Percentiles rank a stretch among this genome's conserved stretches.
These are phyloP conservation scores for Rallus limicola DNA, from an alignment of 2,113 vertebrate species.

Conservation along the genomic window DNA sequence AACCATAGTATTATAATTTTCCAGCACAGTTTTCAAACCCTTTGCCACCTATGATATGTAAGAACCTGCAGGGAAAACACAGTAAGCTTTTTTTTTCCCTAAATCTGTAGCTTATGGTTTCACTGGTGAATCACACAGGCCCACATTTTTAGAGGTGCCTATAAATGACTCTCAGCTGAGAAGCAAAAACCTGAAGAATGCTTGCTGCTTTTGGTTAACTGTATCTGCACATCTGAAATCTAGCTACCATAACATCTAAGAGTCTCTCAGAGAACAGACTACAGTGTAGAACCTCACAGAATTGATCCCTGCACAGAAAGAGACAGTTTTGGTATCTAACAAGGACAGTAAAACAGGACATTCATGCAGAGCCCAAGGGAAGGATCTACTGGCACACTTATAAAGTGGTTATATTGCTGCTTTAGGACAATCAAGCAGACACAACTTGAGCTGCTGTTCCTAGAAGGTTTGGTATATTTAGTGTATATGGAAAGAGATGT, in stretches of 20 bases:
- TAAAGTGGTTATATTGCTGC: background rate
- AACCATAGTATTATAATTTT: background rate
- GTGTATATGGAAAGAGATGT: background rate
- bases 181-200: background rate
- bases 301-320: background rate
- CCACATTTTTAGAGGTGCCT: background rate
- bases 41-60: background rate
- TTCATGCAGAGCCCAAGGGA: background rate
- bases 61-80: background rate
- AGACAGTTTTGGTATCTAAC: background rate
- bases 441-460: background rate
- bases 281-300: background rate
- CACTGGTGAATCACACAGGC: background rate
- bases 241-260: background rate
- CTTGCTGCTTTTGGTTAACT: background rate
- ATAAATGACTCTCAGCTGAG: background rate
- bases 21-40: background rate
- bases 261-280: background rate
- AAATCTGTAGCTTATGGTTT: background rate
- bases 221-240: background rate
- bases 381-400: background rate
- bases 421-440: background rate
- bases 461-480: background rate
- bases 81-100: background rate
- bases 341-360: background rate